Conservation (phyloP, 2,888 invertebrate species). For the Elmis aenea region DNA sequence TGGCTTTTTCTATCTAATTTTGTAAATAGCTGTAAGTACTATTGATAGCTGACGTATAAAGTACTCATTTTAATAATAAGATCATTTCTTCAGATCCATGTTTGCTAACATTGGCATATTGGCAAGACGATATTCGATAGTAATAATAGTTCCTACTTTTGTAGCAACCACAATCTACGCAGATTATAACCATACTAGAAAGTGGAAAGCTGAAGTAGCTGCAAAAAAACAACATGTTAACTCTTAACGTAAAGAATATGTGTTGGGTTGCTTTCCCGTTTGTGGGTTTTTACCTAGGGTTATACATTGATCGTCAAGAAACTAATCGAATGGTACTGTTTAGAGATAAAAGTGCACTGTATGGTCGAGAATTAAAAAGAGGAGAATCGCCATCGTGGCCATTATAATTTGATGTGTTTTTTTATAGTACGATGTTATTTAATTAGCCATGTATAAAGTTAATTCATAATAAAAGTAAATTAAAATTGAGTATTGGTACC, state of each 20-base stretch:
- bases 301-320: slow-evolving; percentile 63
- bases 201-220: slow-evolving; percentile 56
- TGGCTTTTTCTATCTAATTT: background rate
- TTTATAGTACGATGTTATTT: too few relatives aligned
- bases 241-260: too few relatives aligned
- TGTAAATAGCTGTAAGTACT: background rate
- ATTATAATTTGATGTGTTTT: too few relatives aligned
- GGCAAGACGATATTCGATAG: slow-evolving; percentile 60
- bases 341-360: slow-evolving; percentile 76
- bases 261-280: slow-evolving; percentile 53
- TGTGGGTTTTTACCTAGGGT: slow-evolving; percentile 57
- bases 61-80: too few relatives aligned
- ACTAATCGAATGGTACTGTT: slow-evolving; percentile 66
- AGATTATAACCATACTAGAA: slow-evolving; percentile 67
- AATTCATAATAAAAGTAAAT: too few relatives aligned
- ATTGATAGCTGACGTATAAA: background rate
- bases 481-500: too few relatives aligned
- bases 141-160: slow-evolving; percentile 63
- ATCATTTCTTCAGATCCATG: slow-evolving; percentile 46
- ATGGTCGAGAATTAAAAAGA: slow-evolving; percentile 59
- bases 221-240: slow-evolving; percentile 49
- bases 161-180: slow-evolving; percentile 58
- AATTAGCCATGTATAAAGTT: too few relatives aligned
- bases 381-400: slow-evolving; percentile 74
- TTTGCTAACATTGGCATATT: slow-evolving; percentile 47